phyloP scores from a whole-genome alignment of 2,888 invertebrate species.

The Xestia ashworthii region DNA sequence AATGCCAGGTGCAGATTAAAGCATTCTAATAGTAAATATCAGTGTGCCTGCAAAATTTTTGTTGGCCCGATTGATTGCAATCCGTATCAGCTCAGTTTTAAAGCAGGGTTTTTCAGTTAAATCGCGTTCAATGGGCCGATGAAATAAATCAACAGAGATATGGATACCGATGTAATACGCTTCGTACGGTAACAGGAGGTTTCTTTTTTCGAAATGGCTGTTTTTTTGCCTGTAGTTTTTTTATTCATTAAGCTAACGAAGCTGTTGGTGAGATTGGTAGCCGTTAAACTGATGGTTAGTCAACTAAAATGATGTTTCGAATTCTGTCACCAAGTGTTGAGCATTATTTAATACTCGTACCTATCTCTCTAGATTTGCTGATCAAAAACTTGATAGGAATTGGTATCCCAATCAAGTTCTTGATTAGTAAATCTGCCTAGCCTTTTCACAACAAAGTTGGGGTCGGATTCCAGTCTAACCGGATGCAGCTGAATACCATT shows the following conservation, averaged over 20 bases:
- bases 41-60: conserved; percentile 60
- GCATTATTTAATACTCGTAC: background rate
- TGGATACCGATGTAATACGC: conserved; percentile 26
- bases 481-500: too few relatives aligned
- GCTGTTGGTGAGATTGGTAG: background rate
- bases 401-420: background rate
- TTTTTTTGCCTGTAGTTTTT: background rate
- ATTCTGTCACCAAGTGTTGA: background rate
- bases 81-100: conserved; percentile 65
- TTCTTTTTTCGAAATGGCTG: conserved; percentile 10
- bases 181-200: conserved; percentile 11
- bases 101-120: conserved; percentile 69
- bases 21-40: conserved; percentile 28
- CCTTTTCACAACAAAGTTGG: too few relatives aligned
- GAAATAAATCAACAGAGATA: conserved; percentile 66
- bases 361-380: background rate
- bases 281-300: background rate
- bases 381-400: background rate
- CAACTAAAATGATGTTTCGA: background rate
- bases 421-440: background rate
- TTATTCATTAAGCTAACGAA: background rate
- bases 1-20: conserved; percentile 29
- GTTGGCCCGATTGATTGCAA: conserved; percentile 69
- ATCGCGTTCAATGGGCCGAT: conserved; percentile 70
- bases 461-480: too few relatives aligned